Evolutionary conservation across 1,140 invertebrate genomes (phyloP).

Genomic region (Archivesica marissinica): DNA sequence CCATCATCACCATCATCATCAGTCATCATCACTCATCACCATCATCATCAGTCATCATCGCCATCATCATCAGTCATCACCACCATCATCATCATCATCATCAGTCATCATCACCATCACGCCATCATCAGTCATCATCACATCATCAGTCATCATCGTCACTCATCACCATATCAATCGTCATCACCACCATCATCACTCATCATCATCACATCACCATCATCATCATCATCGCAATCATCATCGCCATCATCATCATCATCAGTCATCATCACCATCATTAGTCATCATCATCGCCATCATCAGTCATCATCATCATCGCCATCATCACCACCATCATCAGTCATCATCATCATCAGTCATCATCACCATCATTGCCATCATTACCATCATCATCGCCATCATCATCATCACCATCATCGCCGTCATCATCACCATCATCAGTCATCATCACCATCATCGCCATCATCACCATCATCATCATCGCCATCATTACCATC

Average conservation of each 20-base stretch:
- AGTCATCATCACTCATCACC: too few relatives aligned
- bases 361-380: background rate
- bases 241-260: constrained; percentile 8
- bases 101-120: too few relatives aligned
- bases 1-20: too few relatives aligned
- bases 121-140: too few relatives aligned
- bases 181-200: background rate
- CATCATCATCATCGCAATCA: background rate
- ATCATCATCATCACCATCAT: background rate
- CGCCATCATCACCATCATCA: background rate
- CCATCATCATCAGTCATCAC: too few relatives aligned
- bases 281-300: background rate
- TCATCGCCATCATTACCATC: background rate
- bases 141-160: too few relatives aligned
- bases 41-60: too few relatives aligned
- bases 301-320: background rate
- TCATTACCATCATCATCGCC: background rate
- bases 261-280: background rate
- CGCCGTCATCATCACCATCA: too few relatives aligned
- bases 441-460: background rate
- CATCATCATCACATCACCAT: background rate
- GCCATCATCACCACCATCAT: background rate
- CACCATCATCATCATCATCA: too few relatives aligned
- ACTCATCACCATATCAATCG: too few relatives aligned
- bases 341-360: background rate